Evolutionary conservation across 2,797 vertebrate species (phyloP).

Genomic region (Cyclura pinguis): DNA sequence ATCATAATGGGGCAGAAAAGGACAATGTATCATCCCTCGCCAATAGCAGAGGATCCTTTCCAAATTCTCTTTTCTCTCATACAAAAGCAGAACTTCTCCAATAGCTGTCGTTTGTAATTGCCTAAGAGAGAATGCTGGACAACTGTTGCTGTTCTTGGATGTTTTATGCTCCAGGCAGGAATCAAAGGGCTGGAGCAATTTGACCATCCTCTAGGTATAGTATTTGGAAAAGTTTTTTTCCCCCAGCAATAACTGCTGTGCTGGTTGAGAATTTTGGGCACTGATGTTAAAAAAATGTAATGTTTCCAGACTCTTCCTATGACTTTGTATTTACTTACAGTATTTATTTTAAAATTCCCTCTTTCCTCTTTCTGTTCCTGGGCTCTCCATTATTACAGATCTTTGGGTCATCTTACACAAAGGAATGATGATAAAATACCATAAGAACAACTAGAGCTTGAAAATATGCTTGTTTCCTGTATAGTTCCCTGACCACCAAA

Average conservation of each 20-base stretch:
- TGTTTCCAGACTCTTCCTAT: too few species aligned
- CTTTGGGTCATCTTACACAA: neutral
- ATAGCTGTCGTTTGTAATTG: neutral
- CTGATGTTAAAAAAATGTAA: too few species aligned
- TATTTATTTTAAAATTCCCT: neutral
- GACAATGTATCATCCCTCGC: neutral
- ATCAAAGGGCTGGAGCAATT: neutral
- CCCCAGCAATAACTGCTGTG: too few species aligned
- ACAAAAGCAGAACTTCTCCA: neutral
- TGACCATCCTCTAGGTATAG: neutral
- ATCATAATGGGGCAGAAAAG: neutral
- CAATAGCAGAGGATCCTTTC: neutral
- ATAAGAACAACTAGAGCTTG: too few species aligned
- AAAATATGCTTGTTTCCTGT: too few species aligned
- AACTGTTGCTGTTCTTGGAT: too few species aligned
- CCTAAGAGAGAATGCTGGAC: too few species aligned
- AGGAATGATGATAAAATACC: neutral
- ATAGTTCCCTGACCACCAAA: too few species aligned
- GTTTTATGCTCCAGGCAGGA: neutral
- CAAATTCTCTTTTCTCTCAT: neutral
- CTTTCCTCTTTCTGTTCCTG: neutral
- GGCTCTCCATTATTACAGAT: neutral
- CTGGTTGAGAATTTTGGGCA: too few species aligned
- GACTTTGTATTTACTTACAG: neutral
- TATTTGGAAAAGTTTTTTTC: too few species aligned